These are phyloP conservation scores for Lacanobia oleracea DNA, from an alignment of 2,888 invertebrate genomes.

Conservation along the genomic window DNA sequence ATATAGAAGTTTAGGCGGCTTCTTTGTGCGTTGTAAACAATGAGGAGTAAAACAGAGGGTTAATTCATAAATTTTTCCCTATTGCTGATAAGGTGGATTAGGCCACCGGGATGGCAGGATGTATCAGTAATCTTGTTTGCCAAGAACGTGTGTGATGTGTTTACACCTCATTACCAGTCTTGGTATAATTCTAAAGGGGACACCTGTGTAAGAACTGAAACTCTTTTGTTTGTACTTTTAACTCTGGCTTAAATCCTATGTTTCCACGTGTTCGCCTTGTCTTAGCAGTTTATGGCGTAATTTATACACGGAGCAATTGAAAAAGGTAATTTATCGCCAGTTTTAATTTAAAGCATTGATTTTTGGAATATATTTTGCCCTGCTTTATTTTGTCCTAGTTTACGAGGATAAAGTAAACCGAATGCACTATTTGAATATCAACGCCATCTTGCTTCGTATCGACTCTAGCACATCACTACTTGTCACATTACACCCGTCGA, in stretches of 20 bases:
- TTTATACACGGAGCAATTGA: background rate
- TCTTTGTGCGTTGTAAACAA: constrained; percentile 78
- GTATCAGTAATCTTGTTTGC: constrained; percentile 86
- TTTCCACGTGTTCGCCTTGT: constrained; percentile 35
- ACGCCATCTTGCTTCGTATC: background rate
- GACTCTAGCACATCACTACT: constrained; percentile 19
- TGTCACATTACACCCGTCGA: constrained; percentile 35
- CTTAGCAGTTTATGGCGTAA: constrained; percentile 30
- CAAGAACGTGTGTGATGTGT: constrained; percentile 75
- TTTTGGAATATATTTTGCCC: background rate
- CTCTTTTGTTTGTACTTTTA: constrained; percentile 61
- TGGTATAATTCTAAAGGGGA: constrained; percentile 65
- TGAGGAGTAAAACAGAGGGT: constrained; percentile 72
- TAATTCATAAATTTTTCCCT: constrained; percentile 86
- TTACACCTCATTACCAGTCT: constrained; percentile 75
- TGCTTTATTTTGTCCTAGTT: background rate
- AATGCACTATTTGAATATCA: background rate
- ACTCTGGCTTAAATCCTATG: constrained; percentile 45
- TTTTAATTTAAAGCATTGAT: background rate
- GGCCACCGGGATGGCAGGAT: constrained; percentile 89
- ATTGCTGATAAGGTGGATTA: constrained; percentile 85
- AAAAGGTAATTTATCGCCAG: background rate
- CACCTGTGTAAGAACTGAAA: constrained; percentile 58
- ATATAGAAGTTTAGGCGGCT: constrained; percentile 68
- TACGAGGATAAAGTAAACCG: background rate